Evolutionary conservation across 2,113 vertebrate species (phyloP), one percentile per base, ranked within the genome.

Genomic region (Saimiri boliviensis): DNA sequence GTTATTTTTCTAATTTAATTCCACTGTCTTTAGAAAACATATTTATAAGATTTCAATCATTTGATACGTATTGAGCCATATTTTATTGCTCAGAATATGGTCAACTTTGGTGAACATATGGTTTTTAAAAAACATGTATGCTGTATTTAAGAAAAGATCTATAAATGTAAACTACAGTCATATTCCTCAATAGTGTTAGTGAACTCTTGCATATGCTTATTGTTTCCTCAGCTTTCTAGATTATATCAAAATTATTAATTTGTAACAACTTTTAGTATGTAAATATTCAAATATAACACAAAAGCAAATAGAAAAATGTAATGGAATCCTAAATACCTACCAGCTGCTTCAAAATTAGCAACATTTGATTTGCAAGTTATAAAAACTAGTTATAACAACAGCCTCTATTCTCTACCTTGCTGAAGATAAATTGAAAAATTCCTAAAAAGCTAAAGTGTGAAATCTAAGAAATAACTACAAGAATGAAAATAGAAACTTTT

Each of bases 1-100:
- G 42, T 58, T 86, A 71, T 93, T 90, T 89, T 47, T 88, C 60
- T 74, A 93, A 54, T 90, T 73, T 89, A 86, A 89, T 83, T 94
- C 35, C 32, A 89, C 3, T n/a, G 16, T 76, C 42, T 52, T 88
- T 42, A 70, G 1, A 95, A 47, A 82, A 89, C 8, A 92, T 66
- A 76, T 87, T 87, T 49, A 11, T 35, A 93, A 93, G 32, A 89
- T 32, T 89, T 93, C 11, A 32, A 70, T 80, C 19, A 89, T 60
- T 56, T 86, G 42, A 92, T 86, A 54, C 86, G 9, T 60, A 74
- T 27, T 56, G 10, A 86, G n/a, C n/a, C 42, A 32, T 32, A 71
- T n/a, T 94, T 93, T 42, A 86, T 54, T 79, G 30, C 30, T 40
- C 12, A 37, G 58, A 92, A 76, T 66, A 91, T 71, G 11, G 11